Conservation (phyloP, 2,888 invertebrate genomes). For the Lasioglossum zephyrum region DNA sequence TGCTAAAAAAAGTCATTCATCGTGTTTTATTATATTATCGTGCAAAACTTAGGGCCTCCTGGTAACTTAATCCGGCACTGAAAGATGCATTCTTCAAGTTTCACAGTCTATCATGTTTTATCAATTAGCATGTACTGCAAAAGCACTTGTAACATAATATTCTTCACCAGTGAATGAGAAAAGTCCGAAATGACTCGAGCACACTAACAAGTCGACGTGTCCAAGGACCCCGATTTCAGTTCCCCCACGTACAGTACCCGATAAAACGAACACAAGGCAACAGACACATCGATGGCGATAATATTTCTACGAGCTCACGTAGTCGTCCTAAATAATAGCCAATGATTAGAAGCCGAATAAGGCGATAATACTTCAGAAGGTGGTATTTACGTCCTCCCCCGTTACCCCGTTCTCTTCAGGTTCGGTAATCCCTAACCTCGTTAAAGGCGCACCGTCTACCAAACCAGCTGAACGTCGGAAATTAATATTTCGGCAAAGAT, state of each 20-base stretch:
- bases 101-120: neutral
- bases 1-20: too few species aligned
- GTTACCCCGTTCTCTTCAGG: conserved; percentile 52
- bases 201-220: neutral
- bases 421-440: conserved; percentile 58
- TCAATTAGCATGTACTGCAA: neutral
- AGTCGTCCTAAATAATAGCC: conserved; percentile 62
- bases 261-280: neutral
- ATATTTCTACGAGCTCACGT: conserved; percentile 32
- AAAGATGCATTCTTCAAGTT: neutral
- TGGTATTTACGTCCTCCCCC: conserved; percentile 60
- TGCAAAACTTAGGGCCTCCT: too few species aligned
- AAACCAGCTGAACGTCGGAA: conserved; percentile 46
- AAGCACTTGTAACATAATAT: neutral
- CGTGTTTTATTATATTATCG: too few species aligned
- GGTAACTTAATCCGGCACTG: too few species aligned
- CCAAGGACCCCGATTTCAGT: neutral
- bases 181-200: neutral
- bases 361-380: conserved; percentile 68
- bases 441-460: conserved; percentile 48
- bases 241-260: neutral
- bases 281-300: conserved; percentile 39
- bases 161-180: neutral
- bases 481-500: conserved; percentile 81
- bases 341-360: conserved; percentile 65